Percentiles rank a stretch among this genome's conserved stretches.
These are phyloP conservation scores for Steinernema scapterisci DNA, from an alignment of 2,888 invertebrate genomes.

Conservation along the genomic window DNA sequence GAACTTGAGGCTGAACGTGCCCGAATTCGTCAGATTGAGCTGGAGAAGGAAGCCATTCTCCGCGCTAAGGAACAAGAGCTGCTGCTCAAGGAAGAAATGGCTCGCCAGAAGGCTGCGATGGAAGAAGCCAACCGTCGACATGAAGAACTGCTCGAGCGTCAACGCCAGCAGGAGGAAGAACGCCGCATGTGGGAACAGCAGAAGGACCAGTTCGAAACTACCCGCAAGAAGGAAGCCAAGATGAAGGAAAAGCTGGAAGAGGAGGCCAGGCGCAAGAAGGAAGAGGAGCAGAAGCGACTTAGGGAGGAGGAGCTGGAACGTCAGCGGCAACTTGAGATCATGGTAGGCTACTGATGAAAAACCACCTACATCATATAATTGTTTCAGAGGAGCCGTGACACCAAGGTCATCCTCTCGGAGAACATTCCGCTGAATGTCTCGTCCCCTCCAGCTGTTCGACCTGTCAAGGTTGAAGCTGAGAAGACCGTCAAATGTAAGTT, in stretches of 20 bases:
- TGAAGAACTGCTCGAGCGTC: slow-evolving; percentile 38
- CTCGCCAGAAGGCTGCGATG: slow-evolving; percentile 12
- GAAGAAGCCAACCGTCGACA: slow-evolving; percentile 37
- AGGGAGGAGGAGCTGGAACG: slow-evolving; percentile 34
- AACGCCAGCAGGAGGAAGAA: slow-evolving; percentile 38
- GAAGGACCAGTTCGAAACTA: slow-evolving; percentile 37
- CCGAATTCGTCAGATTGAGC: neutral
- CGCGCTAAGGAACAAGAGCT: slow-evolving; percentile 39
- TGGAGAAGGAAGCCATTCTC: neutral
- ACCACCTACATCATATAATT: neutral
- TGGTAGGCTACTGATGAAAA: neutral
- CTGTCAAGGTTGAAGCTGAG: neutral
- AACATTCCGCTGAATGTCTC: neutral
- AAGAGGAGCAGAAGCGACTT: slow-evolving; percentile 38
- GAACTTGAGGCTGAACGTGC: neutral
- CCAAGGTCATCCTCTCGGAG: neutral
- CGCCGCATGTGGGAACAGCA: slow-evolving; percentile 7
- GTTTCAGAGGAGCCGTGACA: neutral
- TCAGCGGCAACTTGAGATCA: slow-evolving; percentile 23
- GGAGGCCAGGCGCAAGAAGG: slow-evolving; percentile 29
- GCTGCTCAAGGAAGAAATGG: slow-evolving; percentile 39
- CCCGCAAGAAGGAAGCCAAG: slow-evolving; percentile 36
- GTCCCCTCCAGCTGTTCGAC: neutral
- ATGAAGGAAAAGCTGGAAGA: slow-evolving; percentile 35
- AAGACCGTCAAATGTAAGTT: neutral